These are phyloP conservation scores for Ceratoteleas bidentatus DNA, from an alignment of 1,140 invertebrate genomes.

Conservation along the genomic window DNA sequence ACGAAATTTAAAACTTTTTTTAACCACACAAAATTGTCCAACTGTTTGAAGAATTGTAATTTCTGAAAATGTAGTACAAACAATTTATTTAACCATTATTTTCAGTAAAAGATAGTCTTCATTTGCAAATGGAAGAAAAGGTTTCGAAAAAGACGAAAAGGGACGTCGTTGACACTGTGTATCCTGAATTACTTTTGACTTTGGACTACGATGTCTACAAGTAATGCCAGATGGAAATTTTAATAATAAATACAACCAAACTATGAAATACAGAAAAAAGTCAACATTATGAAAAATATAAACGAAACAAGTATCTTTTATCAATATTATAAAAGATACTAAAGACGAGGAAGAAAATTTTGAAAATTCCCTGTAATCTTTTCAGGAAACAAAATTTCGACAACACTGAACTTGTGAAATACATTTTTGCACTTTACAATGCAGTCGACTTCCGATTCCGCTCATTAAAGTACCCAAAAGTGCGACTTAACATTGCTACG, in stretches of 20 bases:
- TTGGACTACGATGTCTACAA: slow-evolving; percentile 21
- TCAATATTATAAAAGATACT: too few species aligned
- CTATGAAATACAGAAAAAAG: too few species aligned
- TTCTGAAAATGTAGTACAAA: background rate
- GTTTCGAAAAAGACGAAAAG: slow-evolving; percentile 5
- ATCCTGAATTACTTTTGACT: slow-evolving; percentile 11
- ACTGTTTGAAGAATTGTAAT: background rate
- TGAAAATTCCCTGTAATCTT: too few species aligned
- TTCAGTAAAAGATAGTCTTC: background rate
- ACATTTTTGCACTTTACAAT: slow-evolving; percentile 25
- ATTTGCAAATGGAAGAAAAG: background rate
- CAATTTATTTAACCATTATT: background rate
- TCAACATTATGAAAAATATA: too few species aligned
- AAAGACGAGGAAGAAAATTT: too few species aligned
- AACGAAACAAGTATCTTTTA: too few species aligned
- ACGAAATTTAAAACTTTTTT: too few species aligned
- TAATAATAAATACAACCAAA: too few species aligned
- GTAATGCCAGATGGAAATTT: slow-evolving; percentile 2
- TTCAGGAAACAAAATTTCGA: slow-evolving; percentile 10
- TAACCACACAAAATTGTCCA: too few species aligned
- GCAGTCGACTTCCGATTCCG: slow-evolving; percentile 17
- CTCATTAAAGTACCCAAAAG: slow-evolving; percentile 3
- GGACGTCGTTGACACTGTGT: slow-evolving; percentile 19
- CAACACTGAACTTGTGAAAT: slow-evolving; percentile 12
- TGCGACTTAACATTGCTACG: slow-evolving; percentile 16